Evolutionary conservation across 2,113 vertebrate genomes (phyloP), one percentile per base, ranked within the genome.

Genomic region (Aythya baeri): DNA sequence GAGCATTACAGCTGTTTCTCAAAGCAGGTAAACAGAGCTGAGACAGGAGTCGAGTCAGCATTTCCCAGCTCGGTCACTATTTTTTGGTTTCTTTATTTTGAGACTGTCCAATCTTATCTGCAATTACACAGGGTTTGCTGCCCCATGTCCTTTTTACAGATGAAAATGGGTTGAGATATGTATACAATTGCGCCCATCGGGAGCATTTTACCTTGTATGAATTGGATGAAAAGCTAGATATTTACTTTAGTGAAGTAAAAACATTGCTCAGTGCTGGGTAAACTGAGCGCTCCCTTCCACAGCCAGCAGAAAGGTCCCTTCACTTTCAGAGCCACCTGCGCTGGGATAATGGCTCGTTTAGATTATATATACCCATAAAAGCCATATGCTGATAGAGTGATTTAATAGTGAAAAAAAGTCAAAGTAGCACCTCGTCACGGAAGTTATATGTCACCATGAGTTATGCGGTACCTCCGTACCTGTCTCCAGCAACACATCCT

Each of bases 291-390:
- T 81, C 55, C 0, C 0, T 7, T 62, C 67, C 76, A 57, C 65
- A 83, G 38, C 32, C 85, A 79, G 84, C 6, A 17, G 67, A n/a
- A 43, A 72, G 9, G 25, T n/a, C 13, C 54, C 54, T 38, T 34
- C 0, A 0, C 67, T 65, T 62, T 54, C 65, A 26, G 83, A 68
- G 74, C 38, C 54, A 1, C 13, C 6, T 52, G 61, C 4, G 1
- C 86, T 72, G 58, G 13, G 13, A 38, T 68, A 46, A 32, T 2
- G 73, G 62, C 72, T 86, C 31, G 7, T 82, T 78, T 38, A 43
- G 59, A 23, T 43, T 61, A 26, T 27, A 17, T 31, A 49, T 17
- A 34, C 7, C 44, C 1, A 1, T 21, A 74, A 77, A 20, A 76
- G 36, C 6, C 54, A 46, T 62, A 61, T 67, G 91, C 87, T 70